Evolutionary conservation across 92 coral and sea anemone genomes (phyloP).

Genomic region (Phenganax marumi): DNA sequence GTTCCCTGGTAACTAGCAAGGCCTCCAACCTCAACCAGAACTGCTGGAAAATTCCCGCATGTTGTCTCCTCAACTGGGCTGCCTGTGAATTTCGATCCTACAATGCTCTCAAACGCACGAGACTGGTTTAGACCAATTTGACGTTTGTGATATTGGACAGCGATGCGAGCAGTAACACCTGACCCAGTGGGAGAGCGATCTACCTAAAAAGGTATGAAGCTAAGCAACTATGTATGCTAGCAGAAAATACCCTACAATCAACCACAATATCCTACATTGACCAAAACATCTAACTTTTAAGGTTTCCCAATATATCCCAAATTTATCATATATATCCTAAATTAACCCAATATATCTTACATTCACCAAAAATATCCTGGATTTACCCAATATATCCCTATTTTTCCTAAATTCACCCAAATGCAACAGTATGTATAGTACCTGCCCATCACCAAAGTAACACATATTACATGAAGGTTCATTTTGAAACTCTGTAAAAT

Average conservation of each 20-base stretch:
- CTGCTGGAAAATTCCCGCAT: slow-evolving; percentile 94
- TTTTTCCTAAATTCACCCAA: neutral
- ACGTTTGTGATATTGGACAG: slow-evolving; percentile 84
- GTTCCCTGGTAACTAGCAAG: slow-evolving; percentile 88
- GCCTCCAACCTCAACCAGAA: slow-evolving; percentile 91
- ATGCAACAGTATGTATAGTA: neutral
- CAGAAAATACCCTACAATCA: neutral
- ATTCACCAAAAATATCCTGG: too few relatives aligned
- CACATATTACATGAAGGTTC: slow-evolving; percentile 77
- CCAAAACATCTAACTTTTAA: too few relatives aligned
- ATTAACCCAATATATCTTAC: too few relatives aligned
- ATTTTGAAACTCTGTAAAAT: slow-evolving; percentile 68
- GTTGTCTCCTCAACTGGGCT: slow-evolving; percentile 74
- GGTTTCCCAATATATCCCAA: too few relatives aligned
- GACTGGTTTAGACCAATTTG: slow-evolving; percentile 72
- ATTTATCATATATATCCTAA: too few relatives aligned
- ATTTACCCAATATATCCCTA: neutral
- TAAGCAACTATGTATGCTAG: neutral
- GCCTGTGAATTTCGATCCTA: slow-evolving; percentile 90
- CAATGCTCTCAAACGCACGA: slow-evolving; percentile 76
- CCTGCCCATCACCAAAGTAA: slow-evolving; percentile 77
- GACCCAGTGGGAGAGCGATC: slow-evolving; percentile 96
- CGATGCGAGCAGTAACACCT: slow-evolving; percentile 95
- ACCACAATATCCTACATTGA: too few relatives aligned
- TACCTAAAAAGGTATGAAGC: slow-evolving; percentile 58